Evolutionary conservation across 2,797 vertebrate species (phyloP), one percentile per base, ranked within the genome.

Genomic region (Neostethus bicornis): DNA sequence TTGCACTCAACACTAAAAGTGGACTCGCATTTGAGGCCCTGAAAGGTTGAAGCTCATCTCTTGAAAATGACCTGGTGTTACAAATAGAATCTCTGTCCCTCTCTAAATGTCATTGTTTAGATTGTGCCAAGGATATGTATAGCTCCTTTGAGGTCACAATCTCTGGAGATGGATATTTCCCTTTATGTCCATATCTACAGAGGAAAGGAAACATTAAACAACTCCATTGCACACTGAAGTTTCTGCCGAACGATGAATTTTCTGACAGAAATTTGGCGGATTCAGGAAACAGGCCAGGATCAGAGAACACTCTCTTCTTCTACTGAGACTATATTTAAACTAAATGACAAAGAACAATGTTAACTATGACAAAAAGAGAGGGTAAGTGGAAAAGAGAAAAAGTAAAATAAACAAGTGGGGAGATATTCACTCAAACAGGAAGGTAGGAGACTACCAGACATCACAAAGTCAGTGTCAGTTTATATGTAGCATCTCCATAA

Each of bases 1-100:
- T 73, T 91, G 91, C 83, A 75, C 82, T 86, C 72, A 75, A 74
- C 89, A 85, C 93, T 93, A 94, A 93, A 93, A 92, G 92, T 92
- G 92, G 89, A 85, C 86, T 78, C 77, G 88, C 84, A 73, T 75
- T 88, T 86, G 90, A 85, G 87, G 70, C 68, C 74, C 75, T 35
- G 48, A 70, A 73, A 87, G 77, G 77, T 77, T 80, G 66, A 39
- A 88, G 75, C 83, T 65, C 77, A 75, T 79, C 75, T 81, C 85
- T 88, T 76, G 83, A 89, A 86, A 84, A 90, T 89, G 91, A 92
- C 88, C 78, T 43, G 32, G 39, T 37, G 69, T 90, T 89, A 90
- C 92, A 94, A 93, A 94, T 92, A 93, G 85, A 73, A 70, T 48
- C 75, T 45, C 55, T 49, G 42, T 62, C 77, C 70, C 44, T 49